These are phyloP conservation scores for Menidia menidia DNA, from an alignment of 2,797 vertebrate genomes.

Conservation along the genomic window DNA sequence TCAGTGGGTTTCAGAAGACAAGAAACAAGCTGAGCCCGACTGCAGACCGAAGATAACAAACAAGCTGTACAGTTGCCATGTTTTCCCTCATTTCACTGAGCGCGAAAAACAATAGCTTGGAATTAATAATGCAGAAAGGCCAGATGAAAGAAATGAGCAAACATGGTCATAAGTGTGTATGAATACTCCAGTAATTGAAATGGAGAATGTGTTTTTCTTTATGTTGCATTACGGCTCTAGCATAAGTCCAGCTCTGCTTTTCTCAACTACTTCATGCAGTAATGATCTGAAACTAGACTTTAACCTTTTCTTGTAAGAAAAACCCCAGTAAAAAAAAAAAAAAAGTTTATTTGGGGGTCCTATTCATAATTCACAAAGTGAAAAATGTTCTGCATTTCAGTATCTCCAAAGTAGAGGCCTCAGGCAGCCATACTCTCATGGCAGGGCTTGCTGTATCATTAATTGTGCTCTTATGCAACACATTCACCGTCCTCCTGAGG, in stretches of 20 bases:
- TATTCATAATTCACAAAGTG: constrained; percentile 41
- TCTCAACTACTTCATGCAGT: background rate
- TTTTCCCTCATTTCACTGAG: background rate
- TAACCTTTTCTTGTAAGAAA: constrained; percentile 15
- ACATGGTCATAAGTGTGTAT: background rate
- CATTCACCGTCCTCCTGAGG: constrained; percentile 19
- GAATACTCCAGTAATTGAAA: background rate
- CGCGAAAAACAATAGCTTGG: constrained; percentile 23
- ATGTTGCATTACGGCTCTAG: constrained; percentile 5
- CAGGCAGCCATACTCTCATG: constrained; percentile 22
- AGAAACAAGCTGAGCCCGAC: constrained; percentile 35
- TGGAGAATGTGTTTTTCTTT: constrained; percentile 6
- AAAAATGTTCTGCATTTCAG: constrained; percentile 7
- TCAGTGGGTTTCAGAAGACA: constrained; percentile 46
- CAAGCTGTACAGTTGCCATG: constrained; percentile 14
- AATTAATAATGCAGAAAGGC: background rate
- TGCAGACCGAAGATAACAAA: constrained; percentile 57
- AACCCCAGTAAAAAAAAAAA: background rate
- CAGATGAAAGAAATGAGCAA: background rate
- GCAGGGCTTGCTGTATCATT: constrained; percentile 46
- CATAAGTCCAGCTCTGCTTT: background rate
- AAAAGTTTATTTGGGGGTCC: background rate
- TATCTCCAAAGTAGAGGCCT: constrained; percentile 13
- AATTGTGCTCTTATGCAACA: constrained; percentile 60
- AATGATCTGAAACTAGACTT: constrained; percentile 1